These are phyloP conservation scores for Diadromus collaris DNA, from an alignment of 2,888 invertebrate species.

Conservation along the genomic window DNA sequence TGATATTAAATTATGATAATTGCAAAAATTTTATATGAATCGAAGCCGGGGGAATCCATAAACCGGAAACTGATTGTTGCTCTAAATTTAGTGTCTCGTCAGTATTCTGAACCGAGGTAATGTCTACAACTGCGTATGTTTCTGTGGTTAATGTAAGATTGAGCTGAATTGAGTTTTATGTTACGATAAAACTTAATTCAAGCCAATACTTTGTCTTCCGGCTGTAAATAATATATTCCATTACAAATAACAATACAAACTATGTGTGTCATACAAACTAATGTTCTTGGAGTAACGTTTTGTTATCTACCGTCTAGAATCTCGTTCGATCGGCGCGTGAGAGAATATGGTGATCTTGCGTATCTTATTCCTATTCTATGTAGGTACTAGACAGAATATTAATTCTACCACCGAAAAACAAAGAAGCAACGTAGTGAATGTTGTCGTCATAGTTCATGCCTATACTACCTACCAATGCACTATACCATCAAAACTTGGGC, in stretches of 20 bases:
- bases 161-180: too few species aligned
- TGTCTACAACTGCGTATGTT: background rate
- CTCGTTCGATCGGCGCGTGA: background rate
- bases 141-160: too few species aligned
- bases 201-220: too few species aligned
- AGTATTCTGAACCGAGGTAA: background rate
- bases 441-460: background rate
- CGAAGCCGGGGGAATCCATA: background rate
- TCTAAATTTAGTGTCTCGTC: too few species aligned
- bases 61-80: too few species aligned
- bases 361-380: too few species aligned
- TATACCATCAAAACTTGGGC: slow-evolving; percentile 19
- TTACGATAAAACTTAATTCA: too few species aligned
- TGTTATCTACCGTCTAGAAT: background rate
- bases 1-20: too few species aligned
- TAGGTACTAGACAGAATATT: background rate
- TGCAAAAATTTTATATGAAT: background rate
- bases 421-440: background rate
- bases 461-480: background rate
- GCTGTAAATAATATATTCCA: too few species aligned
- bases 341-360: background rate
- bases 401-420: background rate
- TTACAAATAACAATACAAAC: too few species aligned
- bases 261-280: background rate
- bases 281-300: background rate